Evolutionary conservation across 2,888 invertebrate genomes (phyloP), one percentile per base, ranked within the genome.

Genomic region (Gnatocerus cornutus): DNA sequence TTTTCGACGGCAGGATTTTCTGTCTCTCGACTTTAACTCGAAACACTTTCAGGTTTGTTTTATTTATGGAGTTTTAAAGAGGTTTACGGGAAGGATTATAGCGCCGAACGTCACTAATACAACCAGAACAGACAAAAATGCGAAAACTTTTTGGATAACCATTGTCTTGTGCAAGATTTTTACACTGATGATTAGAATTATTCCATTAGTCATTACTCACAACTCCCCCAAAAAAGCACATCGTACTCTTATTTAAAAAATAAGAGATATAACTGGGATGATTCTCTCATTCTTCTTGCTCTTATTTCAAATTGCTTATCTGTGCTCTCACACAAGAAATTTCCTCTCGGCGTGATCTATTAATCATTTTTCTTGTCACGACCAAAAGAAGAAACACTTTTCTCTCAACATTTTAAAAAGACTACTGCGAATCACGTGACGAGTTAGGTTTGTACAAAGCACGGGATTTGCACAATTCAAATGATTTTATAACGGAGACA

Each of bases 51-150:
- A 45, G 68, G 67, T 65, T 52, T 69, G 71, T 67, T 73, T 73
- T 73, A 73, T 73, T 73, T 73, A 73, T 71, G 64, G 69, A 64
- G 50, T 52, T 70, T 72, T 66, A 73, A 72, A 70, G 59, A 69
- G 33, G 13, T 59, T 71, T 66, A 69, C 68, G 61, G 56, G 59
- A 39, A 46, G 4, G 59, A 67, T 69, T 72, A 41, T 71, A 66
- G 64, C 13, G 9, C 7, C n/a, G 43, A 12, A 10, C 10, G 29
- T 21, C 12, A n/a, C 27, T 7, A n/a, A 33, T 33, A n/a, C 33
- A 6, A 33, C 33, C 6, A n/a, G 33, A 33, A n/a, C 33, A 33
- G 33, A 2, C 2, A 33, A 33, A 33, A 33, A 33, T 21, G 1
- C 21, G 21, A 21, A 21, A 21, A 21, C 21, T 21, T 21, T 21